Conservation (phyloP, 2,797 vertebrate genomes). For the Esox masquinongy region DNA sequence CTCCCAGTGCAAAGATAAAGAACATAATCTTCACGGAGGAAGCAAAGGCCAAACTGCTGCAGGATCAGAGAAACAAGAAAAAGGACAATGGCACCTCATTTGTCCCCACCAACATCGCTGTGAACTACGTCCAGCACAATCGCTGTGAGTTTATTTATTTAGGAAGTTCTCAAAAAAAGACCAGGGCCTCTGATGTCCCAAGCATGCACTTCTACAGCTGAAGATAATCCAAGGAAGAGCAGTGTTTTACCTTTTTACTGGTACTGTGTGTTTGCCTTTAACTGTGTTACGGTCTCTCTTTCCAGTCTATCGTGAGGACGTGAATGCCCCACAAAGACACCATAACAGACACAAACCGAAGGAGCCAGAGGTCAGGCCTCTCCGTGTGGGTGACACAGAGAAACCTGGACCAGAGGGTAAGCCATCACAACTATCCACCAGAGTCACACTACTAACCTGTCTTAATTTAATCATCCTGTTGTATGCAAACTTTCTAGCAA, state of each 20-base stretch:
- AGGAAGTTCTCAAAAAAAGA: no score
- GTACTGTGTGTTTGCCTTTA: not conserved
- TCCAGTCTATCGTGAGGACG: conserved; percentile 93
- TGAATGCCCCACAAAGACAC: conserved; percentile 88
- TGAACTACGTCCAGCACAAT: conserved; percentile 98
- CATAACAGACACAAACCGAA: conserved; percentile 88
- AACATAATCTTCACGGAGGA: conserved; percentile 97
- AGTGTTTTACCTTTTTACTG: no score
- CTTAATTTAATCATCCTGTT: not conserved
- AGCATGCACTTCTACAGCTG: no score
- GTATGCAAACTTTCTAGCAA: no score
- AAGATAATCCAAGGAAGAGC: no score
- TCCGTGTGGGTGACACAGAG: conserved; percentile 94
- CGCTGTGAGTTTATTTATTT: conserved; percentile 82
- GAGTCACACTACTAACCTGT: not conserved
- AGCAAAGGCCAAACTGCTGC: conserved; percentile 92
- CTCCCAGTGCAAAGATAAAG: conserved; percentile 92
- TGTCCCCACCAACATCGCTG: conserved; percentile 97
- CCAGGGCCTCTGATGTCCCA: no score
- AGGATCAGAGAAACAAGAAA: conserved; percentile 97
- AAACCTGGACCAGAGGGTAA: conserved; percentile 91
- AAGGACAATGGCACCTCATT: conserved; percentile 95
- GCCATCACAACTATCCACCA: conserved; percentile 31
- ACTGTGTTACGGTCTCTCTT: conserved; percentile 17
- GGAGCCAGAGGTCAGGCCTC: conserved; percentile 90